phyloP scores from a whole-genome alignment of 2,888 invertebrate genomes.

The Sminthurides aquaticus region DNA sequence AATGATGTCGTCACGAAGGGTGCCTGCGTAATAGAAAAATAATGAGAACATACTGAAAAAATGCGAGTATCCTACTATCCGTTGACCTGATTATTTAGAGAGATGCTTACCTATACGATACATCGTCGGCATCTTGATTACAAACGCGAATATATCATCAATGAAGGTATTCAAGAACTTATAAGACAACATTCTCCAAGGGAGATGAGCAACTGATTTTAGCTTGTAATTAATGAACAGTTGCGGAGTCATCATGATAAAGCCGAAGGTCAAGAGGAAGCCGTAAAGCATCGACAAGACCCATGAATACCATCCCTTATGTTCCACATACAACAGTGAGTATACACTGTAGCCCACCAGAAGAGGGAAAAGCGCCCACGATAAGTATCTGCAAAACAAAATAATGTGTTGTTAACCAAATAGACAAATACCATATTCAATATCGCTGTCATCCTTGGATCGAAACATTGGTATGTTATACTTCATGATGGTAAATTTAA shows the following conservation, averaged over 20 bases:
- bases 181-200: conserved; percentile 99
- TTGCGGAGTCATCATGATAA: conserved; percentile 99
- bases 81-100: too few species aligned
- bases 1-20: conserved; percentile 64
- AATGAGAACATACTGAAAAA: conserved; percentile 1
- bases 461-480: too few species aligned
- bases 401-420: not conserved
- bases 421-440: conserved; percentile 2
- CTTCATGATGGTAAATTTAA: too few species aligned
- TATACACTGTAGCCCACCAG: conserved; percentile 89
- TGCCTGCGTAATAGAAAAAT: conserved; percentile 48
- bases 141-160: conserved; percentile 99
- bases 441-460: not conserved
- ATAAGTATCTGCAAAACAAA: conserved; percentile 59
- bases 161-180: conserved; percentile 99
- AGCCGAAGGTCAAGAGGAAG: conserved; percentile 89
- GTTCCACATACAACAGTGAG: conserved; percentile 77
- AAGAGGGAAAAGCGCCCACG: conserved; percentile 91
- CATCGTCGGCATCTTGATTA: conserved; percentile 99
- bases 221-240: conserved; percentile 98
- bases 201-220: conserved; percentile 97
- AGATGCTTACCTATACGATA: conserved; percentile 77
- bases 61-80: too few species aligned
- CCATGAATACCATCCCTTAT: conserved; percentile 99
- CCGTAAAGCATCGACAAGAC: conserved; percentile 94